Percentiles rank a stretch among this genome's conserved stretches.
Conservation (phyloP, 2,113 vertebrate genomes). For the Istiophorus platypterus region DNA sequence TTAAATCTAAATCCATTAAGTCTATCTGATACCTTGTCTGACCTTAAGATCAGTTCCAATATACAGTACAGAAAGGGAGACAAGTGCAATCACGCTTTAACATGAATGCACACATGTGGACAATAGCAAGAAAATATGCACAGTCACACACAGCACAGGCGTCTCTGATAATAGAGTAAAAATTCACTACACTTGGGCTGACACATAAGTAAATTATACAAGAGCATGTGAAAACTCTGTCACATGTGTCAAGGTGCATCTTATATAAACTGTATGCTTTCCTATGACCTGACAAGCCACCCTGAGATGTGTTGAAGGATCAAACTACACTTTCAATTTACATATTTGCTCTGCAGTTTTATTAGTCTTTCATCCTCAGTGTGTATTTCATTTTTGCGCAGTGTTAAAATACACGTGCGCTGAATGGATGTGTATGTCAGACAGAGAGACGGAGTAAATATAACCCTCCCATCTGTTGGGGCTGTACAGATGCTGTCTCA, state of each 20-base stretch:
- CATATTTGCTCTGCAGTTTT: conserved; percentile 8
- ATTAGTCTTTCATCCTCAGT: conserved; percentile 11
- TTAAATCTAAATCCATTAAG: conserved; percentile 62
- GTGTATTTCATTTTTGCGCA: conserved; percentile 9
- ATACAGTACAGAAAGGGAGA: neutral
- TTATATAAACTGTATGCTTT: neutral
- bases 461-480: conserved; percentile 61
- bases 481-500: conserved; percentile 70
- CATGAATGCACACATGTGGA: neutral
- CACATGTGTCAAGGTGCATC: neutral
- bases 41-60: conserved; percentile 4
- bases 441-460: conserved; percentile 58
- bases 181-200: neutral
- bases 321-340: neutral
- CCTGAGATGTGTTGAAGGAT: neutral
- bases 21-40: conserved; percentile 26
- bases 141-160: neutral
- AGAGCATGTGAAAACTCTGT: neutral
- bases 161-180: neutral
- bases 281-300: neutral
- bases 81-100: neutral
- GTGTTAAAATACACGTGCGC: conserved; percentile 10
- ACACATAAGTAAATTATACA: conserved; percentile 1
- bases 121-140: neutral
- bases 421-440: conserved; percentile 29